Conservation (phyloP, 2,113 vertebrate genomes). For the Rhizomys pruinosus region DNA sequence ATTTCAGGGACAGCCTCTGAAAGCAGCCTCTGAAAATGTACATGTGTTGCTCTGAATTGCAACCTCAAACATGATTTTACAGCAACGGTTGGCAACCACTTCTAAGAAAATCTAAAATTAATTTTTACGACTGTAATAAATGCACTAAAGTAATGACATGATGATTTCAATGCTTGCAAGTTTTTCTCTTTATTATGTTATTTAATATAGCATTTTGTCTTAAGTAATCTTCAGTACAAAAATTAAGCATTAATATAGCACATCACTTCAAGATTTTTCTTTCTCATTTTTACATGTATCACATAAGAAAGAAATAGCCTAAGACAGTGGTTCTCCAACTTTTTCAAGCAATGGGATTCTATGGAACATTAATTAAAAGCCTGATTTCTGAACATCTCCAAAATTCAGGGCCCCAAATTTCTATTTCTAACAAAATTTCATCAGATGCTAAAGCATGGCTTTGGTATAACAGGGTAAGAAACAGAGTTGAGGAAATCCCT, state of each 20-base stretch:
- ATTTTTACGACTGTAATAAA: neutral
- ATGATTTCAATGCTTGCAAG: neutral
- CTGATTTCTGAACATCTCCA: neutral
- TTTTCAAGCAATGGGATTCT: neutral
- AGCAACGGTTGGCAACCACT: neutral
- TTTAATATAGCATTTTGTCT: neutral
- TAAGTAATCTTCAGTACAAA: neutral
- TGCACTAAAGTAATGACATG: neutral
- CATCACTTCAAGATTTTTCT: neutral
- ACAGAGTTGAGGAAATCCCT: neutral
- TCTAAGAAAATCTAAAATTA: slow-evolving; percentile 6
- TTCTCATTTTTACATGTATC: neutral
- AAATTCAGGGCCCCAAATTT: neutral
- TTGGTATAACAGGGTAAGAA: neutral
- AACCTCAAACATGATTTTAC: neutral
- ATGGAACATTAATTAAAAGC: neutral
- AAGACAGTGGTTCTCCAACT: neutral
- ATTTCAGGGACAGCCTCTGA: slow-evolving; percentile 57
- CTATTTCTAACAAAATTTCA: neutral
- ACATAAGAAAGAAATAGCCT: neutral
- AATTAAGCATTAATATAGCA: slow-evolving; percentile 7
- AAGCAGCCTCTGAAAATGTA: neutral
- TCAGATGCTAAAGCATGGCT: neutral
- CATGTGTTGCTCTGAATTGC: neutral
- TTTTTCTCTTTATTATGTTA: slow-evolving; percentile 16